phyloP scores from a whole-genome alignment of 2,888 invertebrate genomes.

The Neuroscelio doddi region DNA sequence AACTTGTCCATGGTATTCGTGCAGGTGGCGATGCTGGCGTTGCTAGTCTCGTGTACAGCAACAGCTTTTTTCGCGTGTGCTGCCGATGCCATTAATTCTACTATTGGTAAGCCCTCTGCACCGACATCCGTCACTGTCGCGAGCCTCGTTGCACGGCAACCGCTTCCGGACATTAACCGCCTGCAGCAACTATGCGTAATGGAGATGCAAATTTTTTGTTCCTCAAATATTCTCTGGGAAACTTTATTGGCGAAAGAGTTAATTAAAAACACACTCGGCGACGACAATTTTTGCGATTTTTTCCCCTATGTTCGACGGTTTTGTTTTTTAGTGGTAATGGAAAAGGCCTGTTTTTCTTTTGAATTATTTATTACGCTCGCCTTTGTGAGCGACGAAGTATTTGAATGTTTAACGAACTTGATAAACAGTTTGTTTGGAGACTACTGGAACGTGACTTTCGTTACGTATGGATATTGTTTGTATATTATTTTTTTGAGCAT shows the following conservation, averaged over 20 bases:
- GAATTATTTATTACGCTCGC: constrained; percentile 31
- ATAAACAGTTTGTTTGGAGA: neutral
- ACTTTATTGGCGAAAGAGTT: constrained; percentile 11
- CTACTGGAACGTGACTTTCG: no score
- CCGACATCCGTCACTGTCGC: constrained; percentile 25
- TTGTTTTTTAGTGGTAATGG: constrained; percentile 28
- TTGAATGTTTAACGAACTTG: constrained; percentile 31
- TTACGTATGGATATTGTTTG: no score
- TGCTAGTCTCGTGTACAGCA: constrained; percentile 14
- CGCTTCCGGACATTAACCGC: constrained; percentile 18
- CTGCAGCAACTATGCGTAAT: constrained; percentile 15
- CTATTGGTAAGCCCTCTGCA: constrained; percentile 10
- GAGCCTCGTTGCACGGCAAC: constrained; percentile 13
- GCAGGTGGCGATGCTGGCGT: constrained; percentile 42
- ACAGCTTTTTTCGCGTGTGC: constrained; percentile 26
- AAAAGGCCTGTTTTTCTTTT: constrained; percentile 36
- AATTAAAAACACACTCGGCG: constrained; percentile 17
- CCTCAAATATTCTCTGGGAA: neutral
- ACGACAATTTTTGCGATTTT: neutral
- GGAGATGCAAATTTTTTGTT: constrained; percentile 21
- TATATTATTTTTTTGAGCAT: no score
- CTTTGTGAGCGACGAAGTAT: constrained; percentile 7
- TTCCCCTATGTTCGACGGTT: neutral
- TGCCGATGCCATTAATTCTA: constrained; percentile 24
- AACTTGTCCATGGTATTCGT: constrained; percentile 37